Base-by-base conservation (phyloP, 2,888 invertebrate genomes). In the Diaprepes abbreviatus region DNA sequence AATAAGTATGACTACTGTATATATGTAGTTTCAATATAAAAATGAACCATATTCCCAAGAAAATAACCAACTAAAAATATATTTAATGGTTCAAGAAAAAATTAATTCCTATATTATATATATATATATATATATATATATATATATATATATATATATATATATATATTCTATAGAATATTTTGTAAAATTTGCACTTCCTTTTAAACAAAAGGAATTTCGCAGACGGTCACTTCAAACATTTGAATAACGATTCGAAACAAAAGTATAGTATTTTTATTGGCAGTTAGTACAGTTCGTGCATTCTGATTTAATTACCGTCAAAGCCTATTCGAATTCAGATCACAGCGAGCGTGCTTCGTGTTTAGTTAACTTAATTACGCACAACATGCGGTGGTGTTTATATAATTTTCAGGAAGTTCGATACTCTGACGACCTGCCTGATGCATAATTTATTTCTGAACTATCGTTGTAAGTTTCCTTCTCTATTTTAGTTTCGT, bases 391-490 rank as follows among this genome's bases (percentile, higher is more conserved):
- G 40, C 66, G 59, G 50, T 50, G 40, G 48, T 66, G 59, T 59
- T 66, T 66, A 66, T 66, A 59, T 66, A 66, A 59, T 66, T 66
- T 59, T 58, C 59, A 66, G 66, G 66, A 66, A 66, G 66, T 66
- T 66, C 17, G 59, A 59, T 59, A 40, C 58, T 66, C 50, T 24
- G 36, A 36, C 54, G 38, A 31, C 21, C 35, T 43, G 45, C 48
- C 54, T 57, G 57, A 38, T 66, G 66, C 52, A 66, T 66, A 66
- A 66, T 66, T 66, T 66, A 66, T 66, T 59, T 58, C 14, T 28
- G 6, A 28, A 14, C 36, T 48, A 43, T 24, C 10, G 19, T 28
- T 14, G 31, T 16, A 14, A n/a, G 28, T 28, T 50, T 9, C 0
- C 9, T 28, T 12, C 19, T 24, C 5, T 12, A n/a, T n/a, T 24